These are phyloP conservation scores for Lochmaea crataegi DNA, from an alignment of 2,888 invertebrate species.

Conservation along the genomic window DNA sequence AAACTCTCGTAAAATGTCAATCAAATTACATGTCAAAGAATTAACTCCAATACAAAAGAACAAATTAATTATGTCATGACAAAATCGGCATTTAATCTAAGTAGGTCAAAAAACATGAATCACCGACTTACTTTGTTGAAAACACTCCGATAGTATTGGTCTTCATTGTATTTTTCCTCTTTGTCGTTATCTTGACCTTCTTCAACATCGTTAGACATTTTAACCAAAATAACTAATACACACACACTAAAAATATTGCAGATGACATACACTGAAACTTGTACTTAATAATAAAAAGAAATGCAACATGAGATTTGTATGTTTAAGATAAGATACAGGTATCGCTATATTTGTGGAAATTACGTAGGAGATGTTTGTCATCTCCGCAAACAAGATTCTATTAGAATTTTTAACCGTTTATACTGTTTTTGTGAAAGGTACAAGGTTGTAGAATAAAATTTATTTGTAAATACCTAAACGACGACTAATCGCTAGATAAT, in stretches of 20 bases:
- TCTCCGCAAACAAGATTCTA: background rate
- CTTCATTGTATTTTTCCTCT: slow-evolving; percentile 14
- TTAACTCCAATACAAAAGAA: too few species aligned
- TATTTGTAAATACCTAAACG: too few species aligned
- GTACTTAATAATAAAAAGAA: background rate
- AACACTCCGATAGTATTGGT: slow-evolving; percentile 35
- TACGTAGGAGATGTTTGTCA: background rate
- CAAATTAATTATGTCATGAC: too few species aligned
- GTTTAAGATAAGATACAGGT: background rate
- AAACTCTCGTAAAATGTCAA: too few species aligned
- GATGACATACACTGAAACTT: background rate
- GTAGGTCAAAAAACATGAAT: background rate
- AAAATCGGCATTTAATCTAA: background rate
- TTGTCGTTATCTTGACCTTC: background rate
- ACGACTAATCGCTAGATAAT: too few species aligned
- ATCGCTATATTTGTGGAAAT: slow-evolving; percentile 11
- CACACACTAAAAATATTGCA: background rate
- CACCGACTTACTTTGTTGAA: slow-evolving; percentile 40
- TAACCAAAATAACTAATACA: background rate
- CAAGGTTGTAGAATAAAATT: background rate
- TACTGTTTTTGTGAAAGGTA: background rate
- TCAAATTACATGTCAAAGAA: too few species aligned
- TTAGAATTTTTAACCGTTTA: background rate
- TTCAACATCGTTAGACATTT: background rate
- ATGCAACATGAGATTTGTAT: background rate